These are phyloP conservation scores for Porphyrio hochstetteri DNA, from an alignment of 2,113 vertebrate genomes.

Conservation along the genomic window DNA sequence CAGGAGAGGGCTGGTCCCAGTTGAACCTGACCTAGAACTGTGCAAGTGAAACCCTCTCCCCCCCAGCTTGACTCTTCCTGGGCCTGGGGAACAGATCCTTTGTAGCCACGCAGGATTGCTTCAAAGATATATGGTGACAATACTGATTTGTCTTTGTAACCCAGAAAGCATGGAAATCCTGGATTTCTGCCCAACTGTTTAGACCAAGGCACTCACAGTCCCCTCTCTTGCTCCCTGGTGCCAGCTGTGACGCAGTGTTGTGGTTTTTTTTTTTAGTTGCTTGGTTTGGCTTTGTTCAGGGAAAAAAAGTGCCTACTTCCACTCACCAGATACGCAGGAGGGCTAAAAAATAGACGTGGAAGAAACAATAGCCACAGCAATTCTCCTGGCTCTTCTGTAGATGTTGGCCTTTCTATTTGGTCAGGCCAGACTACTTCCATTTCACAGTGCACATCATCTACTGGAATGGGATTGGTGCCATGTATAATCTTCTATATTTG, in stretches of 20 bases:
- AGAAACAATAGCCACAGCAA: neutral
- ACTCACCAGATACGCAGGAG: neutral
- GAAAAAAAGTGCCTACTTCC: neutral
- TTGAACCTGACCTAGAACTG: neutral
- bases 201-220: accelerated
- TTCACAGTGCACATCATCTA: neutral
- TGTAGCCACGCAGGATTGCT: neutral
- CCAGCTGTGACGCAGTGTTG: neutral
- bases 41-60: neutral
- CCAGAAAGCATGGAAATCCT: neutral
- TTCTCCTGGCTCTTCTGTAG: neutral
- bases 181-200: neutral
- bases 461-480: neutral
- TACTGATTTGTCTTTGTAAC: neutral
- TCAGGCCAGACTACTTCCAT: neutral
- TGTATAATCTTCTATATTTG: neutral
- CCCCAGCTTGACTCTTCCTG: neutral
- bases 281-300: neutral
- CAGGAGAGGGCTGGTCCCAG: neutral
- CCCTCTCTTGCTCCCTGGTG: neutral
- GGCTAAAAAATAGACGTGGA: neutral
- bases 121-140: neutral
- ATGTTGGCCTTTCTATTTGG: neutral
- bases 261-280: too few relatives aligned
- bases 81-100: neutral